A percentile compares a stretch with the other conserved stretches of the same genome.
phyloP scores from a whole-genome alignment of 92 coral and sea anemone genomes.

The Siderastrea radians region DNA sequence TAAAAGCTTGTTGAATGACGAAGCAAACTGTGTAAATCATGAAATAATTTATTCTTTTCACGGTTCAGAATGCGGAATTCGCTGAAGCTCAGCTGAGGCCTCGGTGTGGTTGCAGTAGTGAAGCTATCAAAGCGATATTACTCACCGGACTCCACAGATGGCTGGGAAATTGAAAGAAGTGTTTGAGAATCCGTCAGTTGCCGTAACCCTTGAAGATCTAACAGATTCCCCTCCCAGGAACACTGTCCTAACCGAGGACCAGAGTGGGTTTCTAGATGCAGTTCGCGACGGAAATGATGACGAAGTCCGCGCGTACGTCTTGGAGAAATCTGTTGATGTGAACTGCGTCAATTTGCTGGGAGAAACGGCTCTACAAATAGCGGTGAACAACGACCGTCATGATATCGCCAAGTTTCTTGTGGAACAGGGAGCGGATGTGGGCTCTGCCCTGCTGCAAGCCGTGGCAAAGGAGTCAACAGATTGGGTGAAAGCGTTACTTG shows the following conservation, averaged over 20 bases:
- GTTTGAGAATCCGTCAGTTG: not conserved
- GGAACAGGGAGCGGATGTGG: slow-evolving; percentile 83
- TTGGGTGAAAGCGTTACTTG: slow-evolving; percentile 75
- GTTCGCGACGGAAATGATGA: slow-evolving; percentile 68
- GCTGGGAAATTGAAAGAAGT: not conserved
- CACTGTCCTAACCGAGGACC: slow-evolving; percentile 45
- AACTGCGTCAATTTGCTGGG: slow-evolving; percentile 86
- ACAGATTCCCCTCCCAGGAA: slow-evolving; percentile 51
- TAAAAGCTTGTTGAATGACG: no score
- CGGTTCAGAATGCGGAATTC: no score
- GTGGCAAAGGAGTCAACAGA: slow-evolving; percentile 78
- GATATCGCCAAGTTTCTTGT: slow-evolving; percentile 78
- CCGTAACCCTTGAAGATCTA: slow-evolving; percentile 51
- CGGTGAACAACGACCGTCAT: slow-evolving; percentile 70
- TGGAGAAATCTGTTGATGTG: slow-evolving; percentile 67
- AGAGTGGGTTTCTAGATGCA: slow-evolving; percentile 79
- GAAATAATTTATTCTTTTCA: no score
- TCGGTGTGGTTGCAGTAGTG: no score
- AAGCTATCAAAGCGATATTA: no score
- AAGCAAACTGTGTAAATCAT: no score
- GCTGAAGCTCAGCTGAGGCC: no score
- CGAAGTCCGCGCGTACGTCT: slow-evolving; percentile 47
- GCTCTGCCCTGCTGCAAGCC: slow-evolving; percentile 83
- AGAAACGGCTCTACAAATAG: slow-evolving; percentile 89
- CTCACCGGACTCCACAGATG: no score